Conservation (phyloP, 2,113 vertebrate species). For the Anoura caudifer region DNA sequence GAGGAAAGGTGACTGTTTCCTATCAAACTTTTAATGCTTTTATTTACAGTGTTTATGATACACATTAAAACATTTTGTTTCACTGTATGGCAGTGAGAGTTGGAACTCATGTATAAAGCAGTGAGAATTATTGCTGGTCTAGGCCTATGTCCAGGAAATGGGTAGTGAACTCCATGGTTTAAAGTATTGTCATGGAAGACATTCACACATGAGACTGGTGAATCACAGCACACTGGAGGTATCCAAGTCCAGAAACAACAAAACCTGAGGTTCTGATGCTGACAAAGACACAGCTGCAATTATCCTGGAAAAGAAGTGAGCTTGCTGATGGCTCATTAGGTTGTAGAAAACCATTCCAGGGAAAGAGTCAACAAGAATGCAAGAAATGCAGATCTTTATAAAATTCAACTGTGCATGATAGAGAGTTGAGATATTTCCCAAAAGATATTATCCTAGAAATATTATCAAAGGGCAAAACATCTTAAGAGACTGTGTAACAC, state of each 20-base stretch:
- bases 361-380: not conserved
- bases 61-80: not conserved
- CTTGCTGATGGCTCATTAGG: not conserved
- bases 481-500: not conserved
- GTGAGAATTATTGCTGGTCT: not conserved
- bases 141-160: not conserved
- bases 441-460: not conserved
- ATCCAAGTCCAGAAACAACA: not conserved
- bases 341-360: not conserved
- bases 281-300: not conserved
- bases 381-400: not conserved
- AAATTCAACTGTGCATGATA: not conserved
- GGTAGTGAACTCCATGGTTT: not conserved
- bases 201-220: not conserved
- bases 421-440: not conserved
- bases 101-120: not conserved
- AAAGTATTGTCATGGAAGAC: not conserved
- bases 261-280: not conserved
- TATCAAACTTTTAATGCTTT: not conserved
- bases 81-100: not conserved
- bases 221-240: not conserved
- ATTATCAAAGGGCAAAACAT: not conserved
- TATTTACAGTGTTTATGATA: not conserved
- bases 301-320: not conserved
- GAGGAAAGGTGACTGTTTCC: not conserved